These are phyloP conservation scores for Chesias legatella DNA, from an alignment of 2,888 invertebrate genomes.

Conservation along the genomic window DNA sequence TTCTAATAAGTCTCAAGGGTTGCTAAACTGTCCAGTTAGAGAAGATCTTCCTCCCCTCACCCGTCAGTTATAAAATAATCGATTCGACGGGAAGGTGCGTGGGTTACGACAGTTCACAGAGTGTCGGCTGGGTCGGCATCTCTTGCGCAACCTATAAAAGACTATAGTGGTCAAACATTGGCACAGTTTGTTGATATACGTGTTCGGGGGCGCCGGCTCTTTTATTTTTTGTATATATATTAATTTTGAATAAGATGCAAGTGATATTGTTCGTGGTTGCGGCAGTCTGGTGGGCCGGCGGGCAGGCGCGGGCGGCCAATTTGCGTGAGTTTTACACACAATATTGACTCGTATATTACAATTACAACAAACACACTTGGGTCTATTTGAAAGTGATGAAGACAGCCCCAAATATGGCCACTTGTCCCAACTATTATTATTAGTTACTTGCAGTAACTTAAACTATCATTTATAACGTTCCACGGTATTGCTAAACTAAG, in stretches of 20 bases:
- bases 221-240: conserved; percentile 25
- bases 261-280: conserved; percentile 44
- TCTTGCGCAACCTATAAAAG: conserved; percentile 34
- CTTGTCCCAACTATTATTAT: too few species aligned
- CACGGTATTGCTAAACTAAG: too few species aligned
- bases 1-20: background rate
- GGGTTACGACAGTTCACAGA: conserved; percentile 13
- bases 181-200: conserved; percentile 36
- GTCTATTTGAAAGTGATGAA: too few species aligned
- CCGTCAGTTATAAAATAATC: conserved; percentile 1
- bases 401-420: too few species aligned
- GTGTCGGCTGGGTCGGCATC: conserved; percentile 10
- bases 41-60: conserved; percentile 8
- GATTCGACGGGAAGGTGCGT: conserved; percentile 7
- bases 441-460: too few species aligned
- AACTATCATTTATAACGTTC: too few species aligned
- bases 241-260: conserved; percentile 44
- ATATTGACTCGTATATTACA: background rate
- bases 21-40: conserved; percentile 4
- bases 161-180: conserved; percentile 14
- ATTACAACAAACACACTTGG: too few species aligned
- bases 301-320: conserved; percentile 39
- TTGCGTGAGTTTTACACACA: conserved; percentile 50
- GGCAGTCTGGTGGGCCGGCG: conserved; percentile 34
- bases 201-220: conserved; percentile 13